Base-by-base conservation (phyloP, 2,113 vertebrate species). In the Xyrauchen texanus region DNA sequence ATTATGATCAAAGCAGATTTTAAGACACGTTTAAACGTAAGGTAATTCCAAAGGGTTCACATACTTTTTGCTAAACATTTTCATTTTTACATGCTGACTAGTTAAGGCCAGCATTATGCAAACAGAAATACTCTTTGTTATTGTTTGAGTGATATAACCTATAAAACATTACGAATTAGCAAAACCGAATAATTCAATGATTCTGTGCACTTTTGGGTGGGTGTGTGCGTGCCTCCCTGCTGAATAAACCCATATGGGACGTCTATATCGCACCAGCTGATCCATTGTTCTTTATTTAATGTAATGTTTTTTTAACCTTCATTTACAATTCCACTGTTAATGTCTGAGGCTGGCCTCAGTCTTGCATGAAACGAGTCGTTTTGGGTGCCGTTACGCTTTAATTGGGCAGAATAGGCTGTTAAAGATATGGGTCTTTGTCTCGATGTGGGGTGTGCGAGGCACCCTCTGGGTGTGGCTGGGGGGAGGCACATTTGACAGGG, bases 401-500 rank as follows among this genome's bases (percentile, higher is more conserved):
- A 72, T 71, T 61, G 16, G 15, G 8, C 42, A 57, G 70, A 49
- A 45, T 68, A 46, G n/a, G 34, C 52, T 73, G 15, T 68, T 10
- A 67, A 44, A 10, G 71, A 45, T 34, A 2, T 2, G n/a, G 46
- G 55, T 57, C 72, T 81, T 81, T 76, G 58, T 81, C 58, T 62
- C 47, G 60, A 10, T 81, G 15, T 66, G 66, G 46, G 68, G 21
- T 0, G 58, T 70, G 2, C 2, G 4, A 10, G 73, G 47, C 10
- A 8, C 79, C 65, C 61, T 79, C 16, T 65, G 88, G 87, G 85
- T 88, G 85, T 82, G 78, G 82, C 83, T 85, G 79, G 12, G 4
- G 12, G 10, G 44, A 55, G 70, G 62, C 46, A 79, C 79, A 84
- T 72, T 76, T 77, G 79, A 89, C 83, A 88, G 68, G 66, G 69